phyloP scores from a whole-genome alignment of 2,888 invertebrate species.

The Vannuccia rotundouncinata region DNA sequence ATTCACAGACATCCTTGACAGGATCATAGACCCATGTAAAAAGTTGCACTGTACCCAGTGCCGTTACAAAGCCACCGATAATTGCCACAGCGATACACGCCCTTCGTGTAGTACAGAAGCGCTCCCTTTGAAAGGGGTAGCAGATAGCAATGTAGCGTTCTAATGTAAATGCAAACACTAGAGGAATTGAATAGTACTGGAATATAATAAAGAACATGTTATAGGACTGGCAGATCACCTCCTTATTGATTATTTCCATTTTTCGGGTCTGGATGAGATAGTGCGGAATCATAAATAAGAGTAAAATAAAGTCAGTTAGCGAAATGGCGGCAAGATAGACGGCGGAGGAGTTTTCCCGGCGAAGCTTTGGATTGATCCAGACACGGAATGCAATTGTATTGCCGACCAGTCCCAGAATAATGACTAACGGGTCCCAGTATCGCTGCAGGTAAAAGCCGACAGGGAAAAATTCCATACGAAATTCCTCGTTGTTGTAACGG shows the following conservation, averaged over 20 bases:
- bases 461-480: background rate
- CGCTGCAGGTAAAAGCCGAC: background rate
- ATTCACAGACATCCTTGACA: conserved; percentile 43
- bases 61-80: conserved; percentile 43
- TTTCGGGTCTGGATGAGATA: conserved; percentile 53
- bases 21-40: conserved; percentile 51
- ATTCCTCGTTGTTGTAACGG: background rate
- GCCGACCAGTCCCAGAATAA: conserved; percentile 45
- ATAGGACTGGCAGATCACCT: conserved; percentile 50
- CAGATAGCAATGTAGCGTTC: conserved; percentile 54
- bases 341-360: conserved; percentile 52
- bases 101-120: conserved; percentile 49
- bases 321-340: conserved; percentile 52
- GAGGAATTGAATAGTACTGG: conserved; percentile 51
- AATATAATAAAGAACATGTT: conserved; percentile 47
- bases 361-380: conserved; percentile 50
- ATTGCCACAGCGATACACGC: conserved; percentile 42
- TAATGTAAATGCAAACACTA: conserved; percentile 53
- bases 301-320: conserved; percentile 43
- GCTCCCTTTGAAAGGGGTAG: conserved; percentile 49
- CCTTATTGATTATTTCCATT: conserved; percentile 45
- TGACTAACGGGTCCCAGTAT: background rate
- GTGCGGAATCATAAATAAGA: conserved; percentile 48
- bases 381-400: conserved; percentile 51
- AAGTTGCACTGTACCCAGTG: conserved; percentile 46